Conservation (phyloP, 2,888 invertebrate species). For the Hypomecis punctinalis region DNA sequence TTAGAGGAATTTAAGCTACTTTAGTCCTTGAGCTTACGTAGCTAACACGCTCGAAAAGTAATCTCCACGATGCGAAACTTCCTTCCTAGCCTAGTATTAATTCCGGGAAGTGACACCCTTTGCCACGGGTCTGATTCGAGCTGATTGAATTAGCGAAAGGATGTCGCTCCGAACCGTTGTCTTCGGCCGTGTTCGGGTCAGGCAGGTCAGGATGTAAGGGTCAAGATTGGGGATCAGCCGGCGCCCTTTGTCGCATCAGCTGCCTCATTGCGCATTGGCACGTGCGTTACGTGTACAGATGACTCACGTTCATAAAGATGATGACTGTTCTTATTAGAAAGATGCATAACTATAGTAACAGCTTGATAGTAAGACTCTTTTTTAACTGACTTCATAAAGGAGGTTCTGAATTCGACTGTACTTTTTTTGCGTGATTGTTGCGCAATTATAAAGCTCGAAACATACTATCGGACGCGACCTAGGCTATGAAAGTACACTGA, state of each 20-base stretch:
- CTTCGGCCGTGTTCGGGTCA: slow-evolving; percentile 52
- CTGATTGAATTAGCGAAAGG: slow-evolving; percentile 76
- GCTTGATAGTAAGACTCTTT: neutral
- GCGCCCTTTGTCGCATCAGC: slow-evolving; percentile 63
- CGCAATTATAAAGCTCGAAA: no score
- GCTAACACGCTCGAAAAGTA: neutral
- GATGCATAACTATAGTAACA: neutral
- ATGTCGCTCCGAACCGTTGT: slow-evolving; percentile 57
- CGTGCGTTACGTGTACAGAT: slow-evolving; percentile 50
- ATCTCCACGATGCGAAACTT: slow-evolving; percentile 5
- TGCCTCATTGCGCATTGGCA: slow-evolving; percentile 64
- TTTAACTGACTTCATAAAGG: no score
- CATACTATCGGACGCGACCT: no score
- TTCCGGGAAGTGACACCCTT: slow-evolving; percentile 50
- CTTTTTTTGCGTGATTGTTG: no score
- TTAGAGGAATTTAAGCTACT: no score
- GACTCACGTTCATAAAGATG: slow-evolving; percentile 50
- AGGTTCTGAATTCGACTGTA: no score
- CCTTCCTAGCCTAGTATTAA: slow-evolving; percentile 24
- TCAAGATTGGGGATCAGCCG: slow-evolving; percentile 51
- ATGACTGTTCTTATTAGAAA: slow-evolving; percentile 7
- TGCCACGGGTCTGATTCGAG: slow-evolving; percentile 25
- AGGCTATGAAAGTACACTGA: no score
- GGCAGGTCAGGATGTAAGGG: slow-evolving; percentile 47
- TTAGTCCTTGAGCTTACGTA: no score